Conservation (phyloP, 2,797 vertebrate species). For the Cottoperca gobio region DNA sequence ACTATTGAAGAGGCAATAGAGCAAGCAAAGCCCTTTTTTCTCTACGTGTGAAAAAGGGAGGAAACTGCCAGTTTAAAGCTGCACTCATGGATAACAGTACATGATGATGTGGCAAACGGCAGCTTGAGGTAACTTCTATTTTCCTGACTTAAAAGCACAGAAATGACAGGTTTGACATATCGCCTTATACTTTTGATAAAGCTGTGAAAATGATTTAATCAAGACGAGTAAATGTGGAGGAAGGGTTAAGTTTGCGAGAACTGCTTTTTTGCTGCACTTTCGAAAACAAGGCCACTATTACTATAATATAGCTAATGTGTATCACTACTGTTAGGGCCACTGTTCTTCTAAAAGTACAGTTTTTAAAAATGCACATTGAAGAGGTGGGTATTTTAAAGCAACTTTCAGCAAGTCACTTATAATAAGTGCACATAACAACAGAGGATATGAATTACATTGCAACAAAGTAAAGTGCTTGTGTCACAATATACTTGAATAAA, state of each 20-base stretch:
- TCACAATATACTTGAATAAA: neutral
- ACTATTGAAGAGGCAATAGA: slow-evolving; percentile 59
- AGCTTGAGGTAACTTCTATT: neutral
- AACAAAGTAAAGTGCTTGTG: neutral
- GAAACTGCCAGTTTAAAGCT: neutral
- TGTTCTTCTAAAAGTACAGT: neutral
- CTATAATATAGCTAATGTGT: neutral
- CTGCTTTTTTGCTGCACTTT: neutral
- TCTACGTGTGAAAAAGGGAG: slow-evolving; percentile 10
- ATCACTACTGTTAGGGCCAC: neutral
- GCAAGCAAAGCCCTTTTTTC: slow-evolving; percentile 35
- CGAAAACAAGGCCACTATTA: neutral
- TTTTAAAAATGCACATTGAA: neutral
- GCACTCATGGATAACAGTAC: neutral
- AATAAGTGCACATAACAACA: neutral
- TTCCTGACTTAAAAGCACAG: neutral
- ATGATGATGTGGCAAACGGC: neutral
- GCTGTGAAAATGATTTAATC: neutral
- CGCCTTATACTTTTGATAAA: neutral
- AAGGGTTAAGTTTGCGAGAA: slow-evolving; percentile 14
- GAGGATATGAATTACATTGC: neutral
- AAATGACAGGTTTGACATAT: neutral
- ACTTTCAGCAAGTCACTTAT: neutral
- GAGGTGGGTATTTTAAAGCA: neutral
- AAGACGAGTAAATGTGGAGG: neutral